Conservation (phyloP, 2,888 invertebrate species). For the Parasteatoda lunata region DNA sequence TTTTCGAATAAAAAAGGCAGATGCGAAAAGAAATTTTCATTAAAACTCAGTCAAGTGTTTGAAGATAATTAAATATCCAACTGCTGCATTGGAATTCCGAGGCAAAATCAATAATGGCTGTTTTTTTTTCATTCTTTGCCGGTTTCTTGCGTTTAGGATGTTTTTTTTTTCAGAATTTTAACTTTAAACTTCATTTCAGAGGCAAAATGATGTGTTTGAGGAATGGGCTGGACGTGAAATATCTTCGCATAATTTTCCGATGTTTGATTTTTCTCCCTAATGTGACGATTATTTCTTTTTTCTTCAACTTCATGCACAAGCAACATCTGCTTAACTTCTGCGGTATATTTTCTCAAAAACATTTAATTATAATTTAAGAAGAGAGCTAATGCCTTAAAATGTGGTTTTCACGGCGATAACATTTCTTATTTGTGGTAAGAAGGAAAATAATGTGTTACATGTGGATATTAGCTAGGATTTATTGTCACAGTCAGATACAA, state of each 20-base stretch:
- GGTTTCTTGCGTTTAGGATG: background rate
- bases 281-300: too few species aligned
- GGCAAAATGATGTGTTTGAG: background rate
- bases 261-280: background rate
- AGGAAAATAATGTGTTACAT: too few species aligned
- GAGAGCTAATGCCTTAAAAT: background rate
- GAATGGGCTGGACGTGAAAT: background rate
- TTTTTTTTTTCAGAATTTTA: background rate
- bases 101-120: conserved; percentile 49
- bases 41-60: conserved; percentile 65
- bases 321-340: too few species aligned
- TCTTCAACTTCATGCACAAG: too few species aligned
- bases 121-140: conserved; percentile 7
- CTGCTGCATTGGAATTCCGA: conserved; percentile 42
- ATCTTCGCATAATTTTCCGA: conserved; percentile 8
- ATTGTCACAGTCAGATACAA: too few species aligned
- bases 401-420: too few species aligned
- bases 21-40: conserved; percentile 46
- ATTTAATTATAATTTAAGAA: too few species aligned
- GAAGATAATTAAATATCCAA: conserved; percentile 66
- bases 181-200: conserved; percentile 6
- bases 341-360: too few species aligned
- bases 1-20: conserved; percentile 16
- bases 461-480: too few species aligned
- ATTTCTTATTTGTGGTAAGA: too few species aligned